Percentiles rank a stretch among this genome's conserved stretches.
phyloP scores from a whole-genome alignment of 2,797 vertebrate species.

The Chaetophractus vellerosus region DNA sequence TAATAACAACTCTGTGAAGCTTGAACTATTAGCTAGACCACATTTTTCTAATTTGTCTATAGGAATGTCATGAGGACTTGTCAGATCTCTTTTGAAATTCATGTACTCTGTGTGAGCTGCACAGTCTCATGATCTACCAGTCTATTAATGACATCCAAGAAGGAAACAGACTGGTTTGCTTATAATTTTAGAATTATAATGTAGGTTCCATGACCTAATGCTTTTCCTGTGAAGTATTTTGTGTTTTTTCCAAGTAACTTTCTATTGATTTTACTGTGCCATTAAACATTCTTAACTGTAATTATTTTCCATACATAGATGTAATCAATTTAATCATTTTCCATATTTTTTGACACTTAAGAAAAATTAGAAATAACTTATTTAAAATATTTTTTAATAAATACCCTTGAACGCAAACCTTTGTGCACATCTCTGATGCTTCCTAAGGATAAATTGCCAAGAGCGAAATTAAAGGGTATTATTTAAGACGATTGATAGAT shows the following conservation, averaged over 20 bases:
- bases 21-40: not conserved
- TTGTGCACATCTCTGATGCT: constrained; percentile 16
- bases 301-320: not conserved
- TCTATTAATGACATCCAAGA: not conserved
- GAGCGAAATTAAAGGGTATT: not conserved
- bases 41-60: not conserved
- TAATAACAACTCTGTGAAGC: not conserved
- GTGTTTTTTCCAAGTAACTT: not conserved
- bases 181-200: constrained; percentile 36
- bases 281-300: not conserved
- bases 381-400: constrained; percentile 21
- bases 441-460: constrained; percentile 32
- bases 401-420: not conserved
- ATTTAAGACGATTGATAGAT: constrained; percentile 23
- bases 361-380: constrained; percentile 12
- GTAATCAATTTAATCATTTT: constrained; percentile 31
- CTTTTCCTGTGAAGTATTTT: constrained; percentile 3
- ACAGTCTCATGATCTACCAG: not conserved
- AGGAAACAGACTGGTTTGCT: not conserved
- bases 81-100: not conserved
- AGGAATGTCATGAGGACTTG: not conserved
- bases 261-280: not conserved
- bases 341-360: constrained; percentile 22
- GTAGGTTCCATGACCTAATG: not conserved
- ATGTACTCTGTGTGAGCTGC: not conserved